phyloP scores from a whole-genome alignment of 2,113 vertebrate species.

The Rhabdomys dilectus region DNA sequence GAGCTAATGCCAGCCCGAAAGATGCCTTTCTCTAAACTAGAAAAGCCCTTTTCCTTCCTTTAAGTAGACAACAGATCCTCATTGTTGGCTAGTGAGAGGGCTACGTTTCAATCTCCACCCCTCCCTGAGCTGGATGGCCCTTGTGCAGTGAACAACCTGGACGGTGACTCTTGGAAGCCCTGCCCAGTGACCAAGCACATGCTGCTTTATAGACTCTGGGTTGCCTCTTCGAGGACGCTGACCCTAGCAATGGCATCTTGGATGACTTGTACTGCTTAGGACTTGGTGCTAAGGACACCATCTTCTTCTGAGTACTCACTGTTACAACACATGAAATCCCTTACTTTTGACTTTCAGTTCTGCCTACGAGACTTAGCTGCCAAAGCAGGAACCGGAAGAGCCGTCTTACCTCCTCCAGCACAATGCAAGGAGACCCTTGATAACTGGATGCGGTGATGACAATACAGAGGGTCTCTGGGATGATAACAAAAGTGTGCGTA shows the following conservation, averaged over 20 bases:
- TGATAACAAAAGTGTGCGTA: neutral
- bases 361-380: neutral
- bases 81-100: neutral
- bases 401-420: neutral
- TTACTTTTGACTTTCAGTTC: neutral
- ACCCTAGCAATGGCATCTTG: neutral
- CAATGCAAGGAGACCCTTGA: neutral
- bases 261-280: neutral
- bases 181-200: neutral
- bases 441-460: neutral
- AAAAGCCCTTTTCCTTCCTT: neutral
- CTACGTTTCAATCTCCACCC: neutral
- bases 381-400: neutral
- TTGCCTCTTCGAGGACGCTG: conserved; percentile 35
- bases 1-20: neutral
- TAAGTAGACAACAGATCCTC: neutral
- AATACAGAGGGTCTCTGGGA: neutral
- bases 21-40: neutral
- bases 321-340: neutral
- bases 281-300: neutral
- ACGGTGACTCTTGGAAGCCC: neutral
- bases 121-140: neutral
- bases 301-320: neutral
- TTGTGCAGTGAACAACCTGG: neutral
- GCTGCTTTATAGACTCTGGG: neutral